Evolutionary conservation across 2,888 invertebrate species (phyloP).

Genomic region (Orthosia gothica): DNA sequence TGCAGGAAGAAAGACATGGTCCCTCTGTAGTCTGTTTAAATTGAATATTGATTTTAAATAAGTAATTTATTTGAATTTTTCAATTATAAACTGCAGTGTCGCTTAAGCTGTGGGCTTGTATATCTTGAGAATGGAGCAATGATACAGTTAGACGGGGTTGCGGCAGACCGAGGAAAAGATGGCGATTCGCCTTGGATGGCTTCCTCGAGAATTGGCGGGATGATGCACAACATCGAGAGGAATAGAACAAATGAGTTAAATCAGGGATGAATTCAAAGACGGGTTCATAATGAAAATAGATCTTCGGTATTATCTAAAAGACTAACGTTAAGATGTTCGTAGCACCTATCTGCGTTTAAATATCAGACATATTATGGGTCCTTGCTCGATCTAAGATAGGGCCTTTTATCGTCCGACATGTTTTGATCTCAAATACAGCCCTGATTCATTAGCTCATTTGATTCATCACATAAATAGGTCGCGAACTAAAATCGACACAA

Average conservation of each 20-base stretch:
- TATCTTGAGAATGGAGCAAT: too few species aligned
- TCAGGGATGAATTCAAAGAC: too few species aligned
- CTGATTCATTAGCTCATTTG: neutral
- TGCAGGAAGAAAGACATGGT: conserved; percentile 46
- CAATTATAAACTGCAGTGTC: neutral
- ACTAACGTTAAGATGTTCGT: neutral
- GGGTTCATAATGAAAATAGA: too few species aligned
- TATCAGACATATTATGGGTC: neutral
- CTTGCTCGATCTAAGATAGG: neutral
- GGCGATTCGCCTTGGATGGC: too few species aligned
- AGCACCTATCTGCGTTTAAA: neutral
- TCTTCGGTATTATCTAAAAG: neutral
- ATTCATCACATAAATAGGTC: neutral
- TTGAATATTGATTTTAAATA: conserved; percentile 21
- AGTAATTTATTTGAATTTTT: neutral
- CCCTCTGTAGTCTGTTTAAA: conserved; percentile 7
- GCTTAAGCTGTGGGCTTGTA: too few species aligned
- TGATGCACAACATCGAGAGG: too few species aligned
- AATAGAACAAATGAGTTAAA: too few species aligned
- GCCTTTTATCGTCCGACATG: neutral
- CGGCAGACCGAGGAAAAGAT: too few species aligned
- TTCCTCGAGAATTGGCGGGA: too few species aligned
- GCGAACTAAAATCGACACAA: neutral
- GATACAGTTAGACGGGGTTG: too few species aligned
- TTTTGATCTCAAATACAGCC: neutral